phyloP scores from a whole-genome alignment of 2,113 vertebrate species.

The Erythrocercus mccallii region DNA sequence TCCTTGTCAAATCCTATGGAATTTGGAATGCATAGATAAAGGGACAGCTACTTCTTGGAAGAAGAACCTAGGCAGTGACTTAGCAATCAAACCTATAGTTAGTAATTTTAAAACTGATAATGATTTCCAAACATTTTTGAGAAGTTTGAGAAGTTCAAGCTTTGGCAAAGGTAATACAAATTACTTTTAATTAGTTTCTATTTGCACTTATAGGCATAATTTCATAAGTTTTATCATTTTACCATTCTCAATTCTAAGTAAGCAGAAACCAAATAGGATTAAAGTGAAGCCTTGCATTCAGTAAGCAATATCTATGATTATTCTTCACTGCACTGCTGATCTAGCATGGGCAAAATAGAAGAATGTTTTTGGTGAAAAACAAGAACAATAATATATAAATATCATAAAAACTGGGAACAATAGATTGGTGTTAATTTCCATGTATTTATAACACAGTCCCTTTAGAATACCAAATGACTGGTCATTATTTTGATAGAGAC shows the following conservation, averaged over 20 bases:
- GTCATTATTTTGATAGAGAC: background rate
- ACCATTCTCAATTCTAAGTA: background rate
- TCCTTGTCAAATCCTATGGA: background rate
- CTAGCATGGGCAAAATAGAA: background rate
- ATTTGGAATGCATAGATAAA: background rate
- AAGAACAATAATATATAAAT: background rate
- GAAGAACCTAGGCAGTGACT: background rate
- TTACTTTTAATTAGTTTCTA: background rate
- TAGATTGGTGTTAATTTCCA: background rate
- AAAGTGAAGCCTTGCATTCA: background rate
- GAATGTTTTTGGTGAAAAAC: background rate
- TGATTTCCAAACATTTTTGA: background rate
- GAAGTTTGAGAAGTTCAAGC: background rate
- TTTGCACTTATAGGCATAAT: background rate
- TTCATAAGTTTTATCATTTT: background rate
- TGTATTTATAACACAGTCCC: background rate
- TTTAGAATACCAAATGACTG: background rate
- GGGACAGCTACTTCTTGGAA: background rate
- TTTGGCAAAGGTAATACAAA: background rate
- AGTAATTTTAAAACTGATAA: background rate
- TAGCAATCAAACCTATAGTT: background rate
- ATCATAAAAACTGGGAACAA: background rate
- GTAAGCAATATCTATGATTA: background rate
- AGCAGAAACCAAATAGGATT: background rate
- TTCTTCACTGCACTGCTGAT: background rate